These are phyloP conservation scores for Pseudochirops cupreus DNA, from an alignment of 2,797 vertebrate genomes.

Conservation along the genomic window DNA sequence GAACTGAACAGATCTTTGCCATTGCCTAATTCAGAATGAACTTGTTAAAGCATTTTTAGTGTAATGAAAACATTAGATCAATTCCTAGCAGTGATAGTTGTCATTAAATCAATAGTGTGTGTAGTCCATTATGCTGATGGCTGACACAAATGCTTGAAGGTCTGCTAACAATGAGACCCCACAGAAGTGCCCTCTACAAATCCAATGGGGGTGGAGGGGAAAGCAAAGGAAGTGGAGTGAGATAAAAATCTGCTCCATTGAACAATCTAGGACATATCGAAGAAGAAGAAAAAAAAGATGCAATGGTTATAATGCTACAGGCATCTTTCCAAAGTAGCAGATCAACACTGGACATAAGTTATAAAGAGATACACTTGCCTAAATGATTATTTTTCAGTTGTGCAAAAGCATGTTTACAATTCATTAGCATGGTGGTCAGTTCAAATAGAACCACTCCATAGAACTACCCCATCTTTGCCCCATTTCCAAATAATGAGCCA, in stretches of 20 bases:
- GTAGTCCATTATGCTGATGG: conserved; percentile 75
- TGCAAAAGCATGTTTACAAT: not conserved
- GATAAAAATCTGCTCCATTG: conserved; percentile 78
- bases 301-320: conserved; percentile 56
- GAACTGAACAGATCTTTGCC: conserved; percentile 63
- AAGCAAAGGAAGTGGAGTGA: not conserved
- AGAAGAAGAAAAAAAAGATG: conserved; percentile 58
- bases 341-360: rapidly evolving
- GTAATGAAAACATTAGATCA: conserved; percentile 85
- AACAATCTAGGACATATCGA: conserved; percentile 63
- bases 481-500: not conserved
- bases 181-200: conserved; percentile 65
- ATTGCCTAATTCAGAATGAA: conserved; percentile 80
- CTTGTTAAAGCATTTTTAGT: conserved; percentile 85
- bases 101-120: conserved; percentile 85
- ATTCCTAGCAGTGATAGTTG: conserved; percentile 76
- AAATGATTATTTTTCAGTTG: rapidly evolving
- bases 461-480: rapidly evolving
- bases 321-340: conserved; percentile 58
- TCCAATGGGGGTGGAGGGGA: not conserved
- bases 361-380: rapidly evolving
- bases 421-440: not conserved
- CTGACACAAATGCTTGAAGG: conserved; percentile 73
- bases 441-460: not conserved
- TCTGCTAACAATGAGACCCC: conserved; percentile 70